Evolutionary conservation across 2,797 vertebrate genomes (phyloP).

Genomic region (Lophotriccus pileatus): DNA sequence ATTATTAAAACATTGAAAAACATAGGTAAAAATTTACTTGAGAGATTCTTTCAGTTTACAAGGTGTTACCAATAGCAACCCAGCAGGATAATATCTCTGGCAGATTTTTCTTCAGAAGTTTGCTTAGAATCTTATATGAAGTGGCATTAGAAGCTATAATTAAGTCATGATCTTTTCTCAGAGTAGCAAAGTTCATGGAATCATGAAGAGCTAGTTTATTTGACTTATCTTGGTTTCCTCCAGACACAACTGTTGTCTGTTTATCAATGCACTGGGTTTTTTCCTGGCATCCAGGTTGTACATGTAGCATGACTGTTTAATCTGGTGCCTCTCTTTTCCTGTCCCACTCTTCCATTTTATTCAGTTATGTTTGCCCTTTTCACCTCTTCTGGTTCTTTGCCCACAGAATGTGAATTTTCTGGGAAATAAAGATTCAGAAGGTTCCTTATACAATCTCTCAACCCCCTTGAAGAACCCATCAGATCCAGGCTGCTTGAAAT

Average conservation of each 20-base stretch:
- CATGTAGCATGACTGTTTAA: background rate
- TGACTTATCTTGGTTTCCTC: background rate
- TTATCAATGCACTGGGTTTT: background rate
- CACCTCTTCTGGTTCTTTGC: background rate
- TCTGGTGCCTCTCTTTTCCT: background rate
- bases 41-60: background rate
- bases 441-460: background rate
- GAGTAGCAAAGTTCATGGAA: background rate
- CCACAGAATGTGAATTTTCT: background rate
- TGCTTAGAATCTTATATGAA: background rate
- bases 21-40: background rate
- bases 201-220: background rate
- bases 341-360: background rate
- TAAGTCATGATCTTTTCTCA: background rate
- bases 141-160: background rate
- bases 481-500: background rate
- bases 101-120: background rate
- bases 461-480: background rate
- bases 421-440: background rate
- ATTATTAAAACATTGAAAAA: background rate
- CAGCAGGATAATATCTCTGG: background rate
- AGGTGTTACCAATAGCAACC: background rate
- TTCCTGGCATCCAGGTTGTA: background rate
- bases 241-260: background rate
- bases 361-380: background rate